phyloP scores from a whole-genome alignment of 2,888 invertebrate species.

The Panzeria rudis region DNA sequence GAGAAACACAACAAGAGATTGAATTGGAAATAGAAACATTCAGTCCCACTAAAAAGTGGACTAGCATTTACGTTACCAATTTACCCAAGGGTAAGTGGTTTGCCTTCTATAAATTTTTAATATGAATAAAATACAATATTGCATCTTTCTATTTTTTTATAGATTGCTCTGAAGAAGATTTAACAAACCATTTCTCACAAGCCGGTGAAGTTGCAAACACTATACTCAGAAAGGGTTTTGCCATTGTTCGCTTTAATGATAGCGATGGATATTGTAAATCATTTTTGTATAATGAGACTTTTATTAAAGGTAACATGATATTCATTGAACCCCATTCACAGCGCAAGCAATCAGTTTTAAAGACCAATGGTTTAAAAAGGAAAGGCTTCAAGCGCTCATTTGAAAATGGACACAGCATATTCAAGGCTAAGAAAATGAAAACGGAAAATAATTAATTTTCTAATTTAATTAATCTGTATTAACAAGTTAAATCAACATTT shows the following conservation, averaged over 20 bases:
- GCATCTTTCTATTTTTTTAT: not conserved
- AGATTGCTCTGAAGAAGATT: conserved; percentile 73
- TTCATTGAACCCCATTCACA: conserved; percentile 79
- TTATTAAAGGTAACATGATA: conserved; percentile 73
- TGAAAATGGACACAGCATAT: conserved; percentile 53
- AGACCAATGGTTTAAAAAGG: not conserved
- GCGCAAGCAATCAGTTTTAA: conserved; percentile 68
- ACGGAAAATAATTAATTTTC: too few species aligned
- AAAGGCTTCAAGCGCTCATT: conserved; percentile 55
- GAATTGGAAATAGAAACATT: conserved; percentile 75
- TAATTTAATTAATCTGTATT: too few species aligned
- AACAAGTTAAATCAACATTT: too few species aligned
- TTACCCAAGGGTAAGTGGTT: conserved; percentile 65
- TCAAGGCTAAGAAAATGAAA: conserved; percentile 40
- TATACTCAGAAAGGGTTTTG: conserved; percentile 64
- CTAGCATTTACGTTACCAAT: conserved; percentile 69
- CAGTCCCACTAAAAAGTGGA: conserved; percentile 23
- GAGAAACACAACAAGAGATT: conserved; percentile 74
- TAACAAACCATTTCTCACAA: conserved; percentile 72
- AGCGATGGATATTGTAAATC: conserved; percentile 78
- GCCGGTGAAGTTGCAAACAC: conserved; percentile 75
- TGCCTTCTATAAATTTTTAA: not conserved
- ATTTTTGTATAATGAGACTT: conserved; percentile 76
- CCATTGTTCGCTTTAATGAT: conserved; percentile 75
- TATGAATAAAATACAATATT: too few species aligned